These are phyloP conservation scores for Odontamblyopus lacepedii DNA, from an alignment of 2,797 vertebrate species.

Conservation along the genomic window DNA sequence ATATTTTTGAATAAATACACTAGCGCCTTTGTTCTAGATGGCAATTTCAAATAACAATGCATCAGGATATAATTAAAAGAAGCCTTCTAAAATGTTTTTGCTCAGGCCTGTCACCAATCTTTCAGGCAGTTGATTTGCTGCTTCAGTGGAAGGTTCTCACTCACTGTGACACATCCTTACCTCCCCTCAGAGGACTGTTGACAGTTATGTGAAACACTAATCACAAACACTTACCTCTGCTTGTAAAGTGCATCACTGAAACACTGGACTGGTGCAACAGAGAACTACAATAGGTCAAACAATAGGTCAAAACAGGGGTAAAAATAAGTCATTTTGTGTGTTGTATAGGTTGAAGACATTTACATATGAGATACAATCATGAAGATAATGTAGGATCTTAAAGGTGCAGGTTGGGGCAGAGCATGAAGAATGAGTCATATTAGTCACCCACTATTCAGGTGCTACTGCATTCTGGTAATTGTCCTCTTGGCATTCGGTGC, in stretches of 20 bases:
- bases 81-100: conserved; percentile 29
- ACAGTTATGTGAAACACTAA: conserved; percentile 27
- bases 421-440: conserved; percentile 12
- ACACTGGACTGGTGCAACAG: conserved; percentile 29
- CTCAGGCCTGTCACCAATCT: conserved; percentile 24
- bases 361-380: conserved; percentile 1
- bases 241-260: conserved; percentile 35
- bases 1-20: conserved; percentile 16
- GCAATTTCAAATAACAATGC: conserved; percentile 17
- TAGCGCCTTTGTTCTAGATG: conserved; percentile 6
- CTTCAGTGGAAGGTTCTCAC: conserved; percentile 32
- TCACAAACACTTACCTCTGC: conserved; percentile 46
- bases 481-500: conserved; percentile 17
- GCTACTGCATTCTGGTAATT: conserved; percentile 17
- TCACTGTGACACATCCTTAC: conserved; percentile 22
- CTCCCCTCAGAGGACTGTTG: conserved; percentile 24
- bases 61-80: conserved; percentile 22
- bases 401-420: conserved; percentile 6
- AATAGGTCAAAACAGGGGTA: not conserved
- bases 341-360: conserved; percentile 3
- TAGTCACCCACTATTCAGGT: conserved; percentile 12
- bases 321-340: not conserved
- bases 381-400: conserved; percentile 13
- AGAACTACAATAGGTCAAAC: conserved; percentile 32
- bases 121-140: conserved; percentile 35